Evolutionary conservation across 2,113 vertebrate species (phyloP), one percentile per base, ranked within the genome.

Genomic region (Murina feae): DNA sequence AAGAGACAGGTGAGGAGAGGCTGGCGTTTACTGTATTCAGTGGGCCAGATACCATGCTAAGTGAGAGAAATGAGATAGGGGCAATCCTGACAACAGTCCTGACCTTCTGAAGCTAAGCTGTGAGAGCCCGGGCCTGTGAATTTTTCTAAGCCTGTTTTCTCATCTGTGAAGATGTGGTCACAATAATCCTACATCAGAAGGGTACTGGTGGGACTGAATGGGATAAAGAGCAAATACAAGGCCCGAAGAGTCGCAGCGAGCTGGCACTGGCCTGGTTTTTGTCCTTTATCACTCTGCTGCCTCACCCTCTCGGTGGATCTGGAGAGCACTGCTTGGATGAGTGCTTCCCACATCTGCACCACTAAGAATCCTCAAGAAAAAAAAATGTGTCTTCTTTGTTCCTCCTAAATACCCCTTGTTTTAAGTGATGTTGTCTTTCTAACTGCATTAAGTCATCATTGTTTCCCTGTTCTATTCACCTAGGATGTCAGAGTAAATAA

Each of bases 201-300:
- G 37, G 28, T 30, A 6, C 32, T 5, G 21, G n/a, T 1, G 44
- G 35, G 69, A 28, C 6, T 35, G 63, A 23, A 16, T 12, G 63
- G 37, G 44, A 28, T 1, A 37, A 81, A 55, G 0, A 42, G n/a
- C 11, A 23, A 23, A 12, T 1, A 30, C 1, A 21, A 35, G 66
- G 17, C 5, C 37, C 2, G 5, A 66, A 58, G 20, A 42, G 55
- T 9, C 4, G 3, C 37, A 18, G 68, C 9, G 0, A 28, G 49
- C n/a, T 1, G 28, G n/a, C 2, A 0, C 21, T 0, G 4, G 6
- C 5, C 6, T 3, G 0, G 0, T 5, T 23, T 8, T 1, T 21
- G 9, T 18, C 53, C 14, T 8, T 42, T 7, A 9, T 7, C 14
- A 6, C 10, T 17, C 5, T 6, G 1, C 32, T 1, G 0, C 42